Percentiles rank a stretch among this genome's conserved stretches.
These are phyloP conservation scores for Saccopteryx bilineata DNA, from an alignment of 2,113 vertebrate genomes.

Conservation along the genomic window DNA sequence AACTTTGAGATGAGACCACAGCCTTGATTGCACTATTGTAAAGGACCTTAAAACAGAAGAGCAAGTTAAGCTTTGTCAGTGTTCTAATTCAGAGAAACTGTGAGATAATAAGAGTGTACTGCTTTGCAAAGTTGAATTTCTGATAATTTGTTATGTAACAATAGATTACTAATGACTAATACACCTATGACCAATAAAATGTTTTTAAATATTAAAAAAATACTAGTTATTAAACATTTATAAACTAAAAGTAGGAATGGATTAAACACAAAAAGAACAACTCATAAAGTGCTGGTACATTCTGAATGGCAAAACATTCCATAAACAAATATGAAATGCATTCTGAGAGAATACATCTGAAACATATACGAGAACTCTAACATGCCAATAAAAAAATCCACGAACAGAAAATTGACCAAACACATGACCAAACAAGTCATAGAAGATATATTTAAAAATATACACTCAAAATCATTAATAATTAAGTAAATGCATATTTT, in stretches of 20 bases:
- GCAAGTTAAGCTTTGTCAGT: background rate
- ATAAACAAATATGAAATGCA: background rate
- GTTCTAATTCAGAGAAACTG: background rate
- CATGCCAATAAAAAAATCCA: background rate
- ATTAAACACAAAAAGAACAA: background rate
- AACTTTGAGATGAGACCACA: background rate
- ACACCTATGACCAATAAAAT: background rate
- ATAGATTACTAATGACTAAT: background rate
- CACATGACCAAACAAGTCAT: background rate
- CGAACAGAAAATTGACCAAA: background rate
- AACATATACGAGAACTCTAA: background rate
- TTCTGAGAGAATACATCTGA: background rate
- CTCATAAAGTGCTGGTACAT: background rate
- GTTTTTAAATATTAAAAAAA: background rate
- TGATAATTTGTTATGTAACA: background rate
- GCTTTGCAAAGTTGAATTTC: background rate
- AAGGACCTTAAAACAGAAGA: background rate
- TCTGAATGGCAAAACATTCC: background rate
- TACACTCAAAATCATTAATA: background rate
- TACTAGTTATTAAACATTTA: background rate
- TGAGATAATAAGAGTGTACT: background rate
- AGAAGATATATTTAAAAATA: background rate
- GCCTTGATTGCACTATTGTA: background rate
- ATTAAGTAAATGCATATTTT: background rate
- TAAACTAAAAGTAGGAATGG: background rate